A percentile compares a stretch with the other conserved stretches of the same genome.
Evolutionary conservation across 2,888 invertebrate genomes (phyloP).

Genomic region (Dysmachus trigonus): DNA sequence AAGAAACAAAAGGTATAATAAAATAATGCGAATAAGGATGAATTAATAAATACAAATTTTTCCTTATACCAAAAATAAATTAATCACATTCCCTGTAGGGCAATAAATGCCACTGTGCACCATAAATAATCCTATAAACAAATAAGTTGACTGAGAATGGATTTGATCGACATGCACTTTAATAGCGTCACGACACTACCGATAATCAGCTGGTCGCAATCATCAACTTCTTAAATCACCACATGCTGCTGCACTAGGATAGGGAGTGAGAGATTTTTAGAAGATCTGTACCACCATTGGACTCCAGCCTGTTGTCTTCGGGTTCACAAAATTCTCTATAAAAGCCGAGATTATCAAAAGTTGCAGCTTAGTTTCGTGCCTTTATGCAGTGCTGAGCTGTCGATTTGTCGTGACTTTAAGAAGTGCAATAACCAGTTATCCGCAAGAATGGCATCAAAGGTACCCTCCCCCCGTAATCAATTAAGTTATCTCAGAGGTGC

Average conservation of each 20-base stretch:
- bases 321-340: constrained; percentile 20
- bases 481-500: background rate
- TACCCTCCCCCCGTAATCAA: background rate
- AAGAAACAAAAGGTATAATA: background rate
- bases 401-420: constrained; percentile 9
- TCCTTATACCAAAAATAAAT: background rate
- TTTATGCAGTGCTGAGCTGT: constrained; percentile 12
- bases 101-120: background rate
- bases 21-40: background rate
- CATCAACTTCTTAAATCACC: background rate
- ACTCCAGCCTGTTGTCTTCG: background rate
- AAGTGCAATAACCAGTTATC: constrained; percentile 31
- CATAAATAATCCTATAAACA: background rate
- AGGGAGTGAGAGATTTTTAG: background rate
- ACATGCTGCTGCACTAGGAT: background rate
- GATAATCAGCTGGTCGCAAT: background rate
- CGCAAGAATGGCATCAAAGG: constrained; percentile 31
- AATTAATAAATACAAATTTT: background rate
- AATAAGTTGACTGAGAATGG: background rate
- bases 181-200: background rate
- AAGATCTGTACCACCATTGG: background rate
- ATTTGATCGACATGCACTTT: background rate
- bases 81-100: background rate
- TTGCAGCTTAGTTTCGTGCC: constrained; percentile 19
- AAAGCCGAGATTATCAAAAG: constrained; percentile 35